Conservation (phyloP, 2,888 invertebrate genomes). For the Oithona nana region DNA sequence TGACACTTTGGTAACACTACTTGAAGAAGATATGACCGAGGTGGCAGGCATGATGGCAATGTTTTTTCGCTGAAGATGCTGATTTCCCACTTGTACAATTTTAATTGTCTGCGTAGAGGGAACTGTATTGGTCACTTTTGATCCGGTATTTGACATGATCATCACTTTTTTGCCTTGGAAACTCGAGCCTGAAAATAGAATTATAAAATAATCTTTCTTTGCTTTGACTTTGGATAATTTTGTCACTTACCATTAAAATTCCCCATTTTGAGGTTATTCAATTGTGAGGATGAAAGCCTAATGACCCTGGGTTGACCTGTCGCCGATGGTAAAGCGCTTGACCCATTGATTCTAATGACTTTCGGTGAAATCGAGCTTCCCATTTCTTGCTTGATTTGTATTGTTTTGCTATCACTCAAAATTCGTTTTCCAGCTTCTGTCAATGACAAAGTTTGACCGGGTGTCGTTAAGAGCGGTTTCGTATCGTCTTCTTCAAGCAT, state of each 20-base stretch:
- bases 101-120: background rate
- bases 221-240: no score
- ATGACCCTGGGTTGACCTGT: background rate
- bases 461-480: background rate
- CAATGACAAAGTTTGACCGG: background rate
- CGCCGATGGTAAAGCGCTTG: background rate
- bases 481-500: conserved; percentile 40
- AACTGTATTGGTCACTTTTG: background rate
- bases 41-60: background rate
- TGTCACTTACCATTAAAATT: no score
- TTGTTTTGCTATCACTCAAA: background rate
- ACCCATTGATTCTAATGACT: background rate
- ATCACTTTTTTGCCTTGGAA: background rate
- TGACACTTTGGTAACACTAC: no score
- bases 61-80: background rate
- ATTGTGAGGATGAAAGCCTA: background rate
- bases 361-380: background rate
- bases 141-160: background rate
- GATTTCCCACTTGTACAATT: background rate
- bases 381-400: background rate
- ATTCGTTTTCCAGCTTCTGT: conserved; percentile 11
- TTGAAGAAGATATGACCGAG: no score
- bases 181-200: background rate
- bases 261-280: background rate
- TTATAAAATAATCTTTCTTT: no score